Conservation (phyloP, 2,888 invertebrate species). For the Agonopterix heracliana region DNA sequence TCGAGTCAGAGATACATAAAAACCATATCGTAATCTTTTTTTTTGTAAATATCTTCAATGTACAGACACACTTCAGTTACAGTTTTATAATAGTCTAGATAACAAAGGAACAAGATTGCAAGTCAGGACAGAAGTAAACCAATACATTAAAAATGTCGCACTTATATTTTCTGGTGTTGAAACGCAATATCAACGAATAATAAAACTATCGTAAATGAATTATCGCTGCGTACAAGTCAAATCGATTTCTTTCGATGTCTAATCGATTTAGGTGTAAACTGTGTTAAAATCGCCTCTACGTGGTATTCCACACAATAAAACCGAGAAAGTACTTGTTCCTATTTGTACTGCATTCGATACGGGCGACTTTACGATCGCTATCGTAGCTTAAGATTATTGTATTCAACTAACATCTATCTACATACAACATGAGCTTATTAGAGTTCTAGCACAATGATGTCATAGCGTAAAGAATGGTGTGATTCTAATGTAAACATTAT, state of each 20-base stretch:
- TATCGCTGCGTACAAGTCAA: slow-evolving; percentile 51
- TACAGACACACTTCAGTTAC: no score
- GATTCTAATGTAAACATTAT: slow-evolving; percentile 38
- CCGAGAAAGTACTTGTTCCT: slow-evolving; percentile 43
- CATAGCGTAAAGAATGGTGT: slow-evolving; percentile 29
- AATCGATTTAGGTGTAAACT: slow-evolving; percentile 72
- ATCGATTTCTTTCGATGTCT: slow-evolving; percentile 68
- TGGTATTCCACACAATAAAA: slow-evolving; percentile 36
- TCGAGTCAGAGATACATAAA: no score
- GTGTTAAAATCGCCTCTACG: slow-evolving; percentile 41
- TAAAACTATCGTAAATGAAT: slow-evolving; percentile 58
- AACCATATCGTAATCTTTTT: no score
- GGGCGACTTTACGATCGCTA: slow-evolving; percentile 49
- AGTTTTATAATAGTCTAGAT: no score
- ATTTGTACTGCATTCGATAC: slow-evolving; percentile 66
- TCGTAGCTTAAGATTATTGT: slow-evolving; percentile 21
- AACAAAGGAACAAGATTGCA: no score
- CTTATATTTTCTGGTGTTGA: slow-evolving; percentile 24
- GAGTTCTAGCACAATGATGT: slow-evolving; percentile 29
- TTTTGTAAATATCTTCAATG: no score
- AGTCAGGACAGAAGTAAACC: no score
- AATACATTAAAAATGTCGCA: background rate
- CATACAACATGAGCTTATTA: slow-evolving; percentile 11
- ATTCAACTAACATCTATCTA: slow-evolving; percentile 8
- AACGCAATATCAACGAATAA: slow-evolving; percentile 36